Base-by-base conservation (phyloP, 2,888 invertebrate species). In the Nezara viridula region DNA sequence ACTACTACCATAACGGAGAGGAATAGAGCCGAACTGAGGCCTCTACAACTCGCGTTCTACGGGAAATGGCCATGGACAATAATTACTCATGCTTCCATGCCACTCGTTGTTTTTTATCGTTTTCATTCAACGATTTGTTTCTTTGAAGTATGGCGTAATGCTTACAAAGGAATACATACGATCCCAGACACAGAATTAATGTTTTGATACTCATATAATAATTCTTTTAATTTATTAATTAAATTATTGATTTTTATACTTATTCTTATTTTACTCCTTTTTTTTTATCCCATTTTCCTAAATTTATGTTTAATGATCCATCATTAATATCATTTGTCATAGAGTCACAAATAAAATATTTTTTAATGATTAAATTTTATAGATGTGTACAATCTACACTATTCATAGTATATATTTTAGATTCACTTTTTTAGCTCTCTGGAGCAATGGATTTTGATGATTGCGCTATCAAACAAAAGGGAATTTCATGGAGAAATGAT, bases 91-190 rank as follows among this genome's bases (percentile, higher is more conserved):
- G 96, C 97, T 0, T 96, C 97, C 0, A 97, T 97, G 95, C 98
- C 98, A 0, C 93, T 98, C 86, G 96, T 96, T 0, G 98, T 98
- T 91, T 98, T 98, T 93, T 98, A 97, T 93, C 94, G 98, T 81
- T 98, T 98, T 92, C 98, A 98, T 93, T 97, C 97, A 3, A 97
- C 98, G 0, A 98, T 98, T 91, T 98, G 98, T 92, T 94, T 98
- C 37, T 98, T 97, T 92, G 98, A 98, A 93, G 96, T 98, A 89
- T 98, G 98, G 98, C 98, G 97, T 92, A 95, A 96, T 90, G 96
- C 97, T 87, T 98, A 97, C 93, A 98, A 98, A 92, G 86, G 85
- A 77, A 81, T 89, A 49, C 88, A 88, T 85, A 77, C 47, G 0
- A 37, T 55, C 14, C 88, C 88, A 5, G 88, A 88, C 19, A 44